Percentiles rank a stretch among this genome's conserved stretches.
Evolutionary conservation across 2,888 invertebrate genomes (phyloP).

Genomic region (Nomada ruficornis): DNA sequence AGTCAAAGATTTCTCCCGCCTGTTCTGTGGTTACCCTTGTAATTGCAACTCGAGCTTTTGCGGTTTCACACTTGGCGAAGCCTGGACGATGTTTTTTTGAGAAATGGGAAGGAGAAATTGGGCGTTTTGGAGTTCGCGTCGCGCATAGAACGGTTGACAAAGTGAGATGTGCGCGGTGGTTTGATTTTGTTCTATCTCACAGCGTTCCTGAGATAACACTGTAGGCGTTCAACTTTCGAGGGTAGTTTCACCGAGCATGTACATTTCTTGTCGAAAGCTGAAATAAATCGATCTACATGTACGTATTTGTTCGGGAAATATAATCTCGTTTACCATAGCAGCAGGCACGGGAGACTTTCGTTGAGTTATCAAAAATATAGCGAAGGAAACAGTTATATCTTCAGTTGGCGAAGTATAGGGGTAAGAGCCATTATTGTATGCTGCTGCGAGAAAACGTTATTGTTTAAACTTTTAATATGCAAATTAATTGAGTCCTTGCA

Average conservation of each 20-base stretch:
- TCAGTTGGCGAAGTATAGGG: no score
- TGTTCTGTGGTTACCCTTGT: neutral
- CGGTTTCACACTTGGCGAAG: slow-evolving; percentile 32
- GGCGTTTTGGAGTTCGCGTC: neutral
- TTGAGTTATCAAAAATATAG: no score
- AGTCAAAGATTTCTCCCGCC: slow-evolving; percentile 11
- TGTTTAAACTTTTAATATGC: neutral
- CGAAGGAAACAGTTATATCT: no score
- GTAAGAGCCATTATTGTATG: no score
- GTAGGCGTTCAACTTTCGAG: no score
- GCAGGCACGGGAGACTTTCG: no score
- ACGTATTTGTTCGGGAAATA: neutral
- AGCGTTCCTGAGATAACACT: no score
- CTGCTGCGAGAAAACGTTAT: no score
- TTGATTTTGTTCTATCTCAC: no score
- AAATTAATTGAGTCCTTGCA: neutral
- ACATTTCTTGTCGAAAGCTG: no score
- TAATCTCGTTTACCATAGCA: neutral
- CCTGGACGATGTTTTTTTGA: neutral
- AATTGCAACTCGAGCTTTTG: slow-evolving; percentile 33
- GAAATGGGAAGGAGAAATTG: slow-evolving; percentile 1
- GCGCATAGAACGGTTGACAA: neutral
- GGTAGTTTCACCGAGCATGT: no score
- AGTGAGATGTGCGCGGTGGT: no score
- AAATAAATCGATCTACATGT: neutral